Conservation (phyloP, 2,797 vertebrate species). For the Tachyglossus aculeatus region DNA sequence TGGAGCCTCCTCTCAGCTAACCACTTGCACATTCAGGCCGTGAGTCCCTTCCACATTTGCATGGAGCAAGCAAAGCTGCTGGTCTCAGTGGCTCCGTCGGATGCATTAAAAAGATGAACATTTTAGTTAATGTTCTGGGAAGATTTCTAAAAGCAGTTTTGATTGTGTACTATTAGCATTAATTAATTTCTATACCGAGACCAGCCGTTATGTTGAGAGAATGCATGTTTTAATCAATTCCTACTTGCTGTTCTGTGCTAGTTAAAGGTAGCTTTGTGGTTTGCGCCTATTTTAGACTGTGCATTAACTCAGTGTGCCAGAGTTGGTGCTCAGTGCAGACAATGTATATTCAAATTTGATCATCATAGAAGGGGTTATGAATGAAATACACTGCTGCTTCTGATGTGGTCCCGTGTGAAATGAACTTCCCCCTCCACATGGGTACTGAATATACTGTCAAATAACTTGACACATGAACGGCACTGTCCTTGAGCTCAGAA, state of each 20-base stretch:
- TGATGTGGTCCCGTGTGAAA: slow-evolving; percentile 55
- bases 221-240: slow-evolving; percentile 76
- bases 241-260: slow-evolving; percentile 51
- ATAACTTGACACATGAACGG: slow-evolving; percentile 56
- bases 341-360: slow-evolving; percentile 47
- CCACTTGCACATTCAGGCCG: slow-evolving; percentile 61
- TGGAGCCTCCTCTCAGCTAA: slow-evolving; percentile 58
- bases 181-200: slow-evolving; percentile 77
- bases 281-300: slow-evolving; percentile 49
- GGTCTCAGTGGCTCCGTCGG: slow-evolving; percentile 71
- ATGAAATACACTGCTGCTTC: slow-evolving; percentile 46
- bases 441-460: slow-evolving; percentile 64
- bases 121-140: slow-evolving; percentile 79
- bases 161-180: slow-evolving; percentile 77
- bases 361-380: slow-evolving; percentile 26
- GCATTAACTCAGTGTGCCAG: slow-evolving; percentile 36
- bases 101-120: slow-evolving; percentile 75
- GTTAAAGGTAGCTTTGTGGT: slow-evolving; percentile 60
- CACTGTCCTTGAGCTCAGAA: slow-evolving; percentile 42
- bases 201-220: slow-evolving; percentile 64
- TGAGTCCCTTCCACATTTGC: slow-evolving; percentile 60
- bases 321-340: slow-evolving; percentile 48
- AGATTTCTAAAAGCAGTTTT: slow-evolving; percentile 75
- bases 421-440: slow-evolving; percentile 31
- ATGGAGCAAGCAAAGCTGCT: slow-evolving; percentile 66